Conservation (phyloP, 2,888 invertebrate genomes). For the Drosophila lacicola region DNA sequence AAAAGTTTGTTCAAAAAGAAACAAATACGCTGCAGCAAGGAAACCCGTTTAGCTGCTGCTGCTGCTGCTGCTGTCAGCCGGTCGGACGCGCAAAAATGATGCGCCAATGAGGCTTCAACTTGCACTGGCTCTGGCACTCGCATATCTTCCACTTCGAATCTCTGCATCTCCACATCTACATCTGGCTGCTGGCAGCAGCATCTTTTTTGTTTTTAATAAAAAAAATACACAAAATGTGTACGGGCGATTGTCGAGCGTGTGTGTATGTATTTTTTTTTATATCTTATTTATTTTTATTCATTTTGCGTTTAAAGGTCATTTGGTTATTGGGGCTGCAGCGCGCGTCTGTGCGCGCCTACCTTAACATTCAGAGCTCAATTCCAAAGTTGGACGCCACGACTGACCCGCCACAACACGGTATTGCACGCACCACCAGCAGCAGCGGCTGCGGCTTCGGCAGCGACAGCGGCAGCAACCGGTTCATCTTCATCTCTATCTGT, state of each 20-base stretch:
- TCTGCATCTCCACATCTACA: conserved; percentile 41
- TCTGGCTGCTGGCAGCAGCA: conserved; percentile 40
- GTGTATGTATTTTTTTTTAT: conserved; percentile 26
- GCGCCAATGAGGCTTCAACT: conserved; percentile 32
- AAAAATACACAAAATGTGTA: conserved; percentile 47
- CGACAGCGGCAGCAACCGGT: conserved; percentile 56
- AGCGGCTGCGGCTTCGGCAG: conserved; percentile 46
- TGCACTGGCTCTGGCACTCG: conserved; percentile 35
- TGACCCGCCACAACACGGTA: conserved; percentile 43
- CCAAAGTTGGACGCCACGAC: conserved; percentile 69
- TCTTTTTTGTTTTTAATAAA: conserved; percentile 49
- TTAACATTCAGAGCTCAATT: conserved; percentile 82
- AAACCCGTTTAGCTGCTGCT: conserved; percentile 11
- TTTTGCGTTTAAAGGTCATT: conserved; percentile 79
- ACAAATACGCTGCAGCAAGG: conserved; percentile 1
- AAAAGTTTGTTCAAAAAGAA: conserved; percentile 11
- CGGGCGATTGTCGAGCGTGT: conserved; percentile 45
- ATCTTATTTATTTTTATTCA: conserved; percentile 12
- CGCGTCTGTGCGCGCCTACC: conserved; percentile 74
- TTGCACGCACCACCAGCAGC: conserved; percentile 38
- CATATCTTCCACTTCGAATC: conserved; percentile 31
- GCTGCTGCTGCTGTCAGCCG: conserved; percentile 20
- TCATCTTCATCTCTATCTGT: conserved; percentile 40
- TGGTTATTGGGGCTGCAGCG: conserved; percentile 65
- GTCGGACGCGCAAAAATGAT: conserved; percentile 46